Conservation (phyloP, 2,888 invertebrate genomes). For the Odontocolon sp. region DNA sequence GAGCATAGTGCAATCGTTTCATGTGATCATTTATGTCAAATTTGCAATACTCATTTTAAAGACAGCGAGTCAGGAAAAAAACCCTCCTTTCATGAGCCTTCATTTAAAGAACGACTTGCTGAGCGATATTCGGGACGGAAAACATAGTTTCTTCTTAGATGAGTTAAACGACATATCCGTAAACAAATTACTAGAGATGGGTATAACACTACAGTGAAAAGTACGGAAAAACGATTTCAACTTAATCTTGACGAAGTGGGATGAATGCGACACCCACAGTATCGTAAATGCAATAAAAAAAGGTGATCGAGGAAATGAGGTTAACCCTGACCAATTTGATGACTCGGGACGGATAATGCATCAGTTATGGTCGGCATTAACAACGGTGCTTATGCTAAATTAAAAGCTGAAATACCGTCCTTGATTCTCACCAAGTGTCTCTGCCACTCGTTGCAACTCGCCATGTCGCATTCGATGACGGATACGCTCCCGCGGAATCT, state of each 20-base stretch:
- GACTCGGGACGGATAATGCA: slow-evolving; percentile 77
- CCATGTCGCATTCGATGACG: slow-evolving; percentile 66
- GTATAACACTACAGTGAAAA: slow-evolving; percentile 48
- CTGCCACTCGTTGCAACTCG: slow-evolving; percentile 75
- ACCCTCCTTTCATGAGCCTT: slow-evolving; percentile 59
- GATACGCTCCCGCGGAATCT: slow-evolving; percentile 66
- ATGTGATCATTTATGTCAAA: slow-evolving; percentile 41
- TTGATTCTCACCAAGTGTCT: slow-evolving; percentile 71
- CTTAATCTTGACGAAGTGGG: slow-evolving; percentile 14
- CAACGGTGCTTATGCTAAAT: slow-evolving; percentile 71
- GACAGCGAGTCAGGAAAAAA: slow-evolving; percentile 50
- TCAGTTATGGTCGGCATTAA: slow-evolving; percentile 75
- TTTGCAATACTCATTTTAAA: slow-evolving; percentile 32
- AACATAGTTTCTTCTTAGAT: slow-evolving; percentile 66
- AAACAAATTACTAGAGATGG: slow-evolving; percentile 61
- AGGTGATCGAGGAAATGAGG: slow-evolving; percentile 24
- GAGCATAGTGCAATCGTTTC: slow-evolving; percentile 50
- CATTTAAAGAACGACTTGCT: slow-evolving; percentile 54
- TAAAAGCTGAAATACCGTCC: slow-evolving; percentile 68
- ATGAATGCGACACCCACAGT: slow-evolving; percentile 27
- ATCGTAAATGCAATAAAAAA: slow-evolving; percentile 41
- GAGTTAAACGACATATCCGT: slow-evolving; percentile 67
- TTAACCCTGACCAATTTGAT: slow-evolving; percentile 67
- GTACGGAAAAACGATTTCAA: slow-evolving; percentile 6
- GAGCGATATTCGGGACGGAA: slow-evolving; percentile 62